Evolutionary conservation across 2,797 vertebrate genomes (phyloP), one percentile per base, ranked within the genome.

Genomic region (Bothrops alternatus): DNA sequence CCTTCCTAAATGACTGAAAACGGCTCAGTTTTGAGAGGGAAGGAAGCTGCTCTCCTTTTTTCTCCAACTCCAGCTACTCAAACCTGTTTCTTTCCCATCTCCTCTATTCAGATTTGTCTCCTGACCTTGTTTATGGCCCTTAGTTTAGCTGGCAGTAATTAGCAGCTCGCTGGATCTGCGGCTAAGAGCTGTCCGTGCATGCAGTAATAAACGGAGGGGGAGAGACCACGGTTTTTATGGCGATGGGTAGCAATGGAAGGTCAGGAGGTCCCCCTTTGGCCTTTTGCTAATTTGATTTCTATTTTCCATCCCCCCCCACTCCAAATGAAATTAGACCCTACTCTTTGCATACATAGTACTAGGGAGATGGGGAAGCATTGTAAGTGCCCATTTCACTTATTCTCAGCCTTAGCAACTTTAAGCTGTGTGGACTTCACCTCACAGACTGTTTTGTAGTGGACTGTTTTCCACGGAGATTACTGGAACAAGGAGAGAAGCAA

Each of bases 311-410:
- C 63, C 57, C 88, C 50, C 50, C 88, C 28, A 12, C 73, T 25
- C 93, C 92, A 96, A 96, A 94, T 58, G 95, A 96, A 97, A 96
- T 96, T 90, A 95, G 91, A 94, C 93, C 92, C 93, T 92, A 91
- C 88, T 86, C 82, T 87, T 93, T 94, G 93, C 87, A 90, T 93
- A 95, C 65, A 18, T 6, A 7, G 6, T 94, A 96, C 93, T 91
- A 93, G 86, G 57, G 88, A 63, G 92, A 73, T 55, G 37, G 93
- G 87, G 93, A 91, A 92, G 58, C 4, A 47, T 87, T 56, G 50
- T 10, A 53, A 53, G 50, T 53, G 50, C 50, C 50, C 50, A 0
- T 53, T 53, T 10, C 50, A 53, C 50, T 53, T 53, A 10, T 10
- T 53, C 50, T 53, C 50, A 53, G 50, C 10, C 50, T 50, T 50